Percentiles rank a stretch among this genome's conserved stretches.
Evolutionary conservation across 2,113 vertebrate genomes (phyloP).

Genomic region (Perca fluviatilis): DNA sequence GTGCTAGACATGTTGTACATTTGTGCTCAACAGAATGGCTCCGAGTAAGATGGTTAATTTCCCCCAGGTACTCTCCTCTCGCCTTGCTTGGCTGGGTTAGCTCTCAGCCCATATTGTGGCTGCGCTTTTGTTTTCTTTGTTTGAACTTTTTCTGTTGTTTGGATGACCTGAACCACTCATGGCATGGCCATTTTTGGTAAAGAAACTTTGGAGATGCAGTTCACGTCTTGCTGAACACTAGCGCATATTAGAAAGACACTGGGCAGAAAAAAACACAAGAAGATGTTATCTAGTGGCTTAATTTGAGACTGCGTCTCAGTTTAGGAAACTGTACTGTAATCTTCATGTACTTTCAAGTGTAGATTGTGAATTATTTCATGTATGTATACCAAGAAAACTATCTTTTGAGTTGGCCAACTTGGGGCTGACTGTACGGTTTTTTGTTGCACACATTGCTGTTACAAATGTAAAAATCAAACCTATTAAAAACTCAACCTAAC

Average conservation of each 20-base stretch:
- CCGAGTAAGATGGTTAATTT: neutral
- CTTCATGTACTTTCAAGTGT: constrained; percentile 80
- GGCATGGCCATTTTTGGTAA: constrained; percentile 49
- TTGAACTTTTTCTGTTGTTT: constrained; percentile 51
- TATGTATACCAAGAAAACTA: constrained; percentile 75
- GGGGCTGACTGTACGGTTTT: constrained; percentile 60
- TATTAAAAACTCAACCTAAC: constrained; percentile 77
- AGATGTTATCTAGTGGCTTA: constrained; percentile 77
- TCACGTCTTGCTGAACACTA: constrained; percentile 44
- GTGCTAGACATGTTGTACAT: neutral
- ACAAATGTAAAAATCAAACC: constrained; percentile 77
- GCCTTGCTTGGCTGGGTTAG: constrained; percentile 60
- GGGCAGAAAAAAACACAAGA: constrained; percentile 62
- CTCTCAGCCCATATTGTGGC: constrained; percentile 64
- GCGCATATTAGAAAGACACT: constrained; percentile 57
- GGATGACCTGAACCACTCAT: constrained; percentile 51
- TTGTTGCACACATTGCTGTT: constrained; percentile 82
- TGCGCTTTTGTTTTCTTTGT: constrained; percentile 34
- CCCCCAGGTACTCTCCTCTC: constrained; percentile 20
- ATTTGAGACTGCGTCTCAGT: constrained; percentile 79
- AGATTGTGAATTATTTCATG: constrained; percentile 83
- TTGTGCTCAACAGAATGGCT: neutral
- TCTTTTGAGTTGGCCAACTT: constrained; percentile 73
- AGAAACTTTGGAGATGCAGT: constrained; percentile 53
- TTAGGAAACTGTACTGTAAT: constrained; percentile 79